Percentiles rank a stretch among this genome's conserved stretches.
Conservation (phyloP, 2,888 invertebrate species). For the Rhyacophila evoluta region DNA sequence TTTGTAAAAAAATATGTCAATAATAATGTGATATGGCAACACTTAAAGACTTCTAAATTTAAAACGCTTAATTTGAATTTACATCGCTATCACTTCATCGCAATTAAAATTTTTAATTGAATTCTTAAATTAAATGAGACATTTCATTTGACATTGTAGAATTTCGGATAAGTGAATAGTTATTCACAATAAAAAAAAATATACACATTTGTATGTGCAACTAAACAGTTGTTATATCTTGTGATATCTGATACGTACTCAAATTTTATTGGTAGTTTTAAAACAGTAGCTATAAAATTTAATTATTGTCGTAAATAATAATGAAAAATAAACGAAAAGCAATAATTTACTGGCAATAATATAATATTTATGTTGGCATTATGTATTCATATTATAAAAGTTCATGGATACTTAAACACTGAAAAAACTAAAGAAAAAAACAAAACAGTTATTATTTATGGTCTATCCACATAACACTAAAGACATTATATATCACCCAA, state of each 20-base stretch:
- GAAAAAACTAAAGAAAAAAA: no score
- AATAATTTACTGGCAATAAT: no score
- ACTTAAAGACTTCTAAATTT: neutral
- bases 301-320: no score
- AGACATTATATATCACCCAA: no score
- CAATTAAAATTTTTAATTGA: slow-evolving; percentile 7
- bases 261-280: neutral
- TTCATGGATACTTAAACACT: no score
- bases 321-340: no score
- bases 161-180: neutral
- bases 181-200: neutral
- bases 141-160: neutral
- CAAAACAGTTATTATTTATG: no score
- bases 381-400: no score
- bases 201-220: no score
- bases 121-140: slow-evolving; percentile 16
- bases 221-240: neutral
- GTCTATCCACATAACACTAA: no score
- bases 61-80: neutral
- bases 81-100: neutral
- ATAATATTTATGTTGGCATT: no score
- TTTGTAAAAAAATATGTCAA: no score
- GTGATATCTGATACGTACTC: neutral
- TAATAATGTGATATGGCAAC: neutral
- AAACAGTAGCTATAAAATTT: slow-evolving; percentile 6